Percentiles rank a stretch among this genome's conserved stretches.
These are phyloP conservation scores for Diadema setosum DNA, from an alignment of 35 echinoderm and acorn worm genomes.

Conservation along the genomic window DNA sequence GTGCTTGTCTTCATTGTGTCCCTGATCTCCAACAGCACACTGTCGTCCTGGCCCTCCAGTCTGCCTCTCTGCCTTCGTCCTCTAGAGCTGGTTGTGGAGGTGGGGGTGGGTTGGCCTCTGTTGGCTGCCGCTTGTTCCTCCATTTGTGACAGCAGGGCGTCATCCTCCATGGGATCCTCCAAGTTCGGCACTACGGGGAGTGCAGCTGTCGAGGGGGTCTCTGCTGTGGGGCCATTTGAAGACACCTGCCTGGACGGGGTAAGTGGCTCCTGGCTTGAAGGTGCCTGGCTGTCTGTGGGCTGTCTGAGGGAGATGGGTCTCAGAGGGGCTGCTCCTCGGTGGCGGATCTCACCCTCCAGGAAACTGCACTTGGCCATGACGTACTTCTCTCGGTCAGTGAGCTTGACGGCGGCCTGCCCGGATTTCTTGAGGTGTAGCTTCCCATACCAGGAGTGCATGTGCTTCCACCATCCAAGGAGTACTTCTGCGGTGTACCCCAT, in stretches of 20 bases:
- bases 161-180: not conserved
- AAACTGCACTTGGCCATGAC: not conserved
- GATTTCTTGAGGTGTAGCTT: conserved; percentile 19
- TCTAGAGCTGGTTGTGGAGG: not conserved
- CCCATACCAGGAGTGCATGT: not conserved
- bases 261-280: conserved; percentile 1
- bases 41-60: not conserved
- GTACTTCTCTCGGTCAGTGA: conserved; percentile 1
- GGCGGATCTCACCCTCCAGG: not conserved
- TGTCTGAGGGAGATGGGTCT: not conserved
- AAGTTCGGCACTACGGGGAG: not conserved
- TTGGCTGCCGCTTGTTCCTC: not conserved
- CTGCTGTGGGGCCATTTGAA: not conserved
- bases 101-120: not conserved
- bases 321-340: conserved; percentile 7
- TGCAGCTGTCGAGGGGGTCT: not conserved
- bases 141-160: not conserved
- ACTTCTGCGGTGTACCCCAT: conserved; percentile 7
- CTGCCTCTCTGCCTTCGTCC: not conserved
- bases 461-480: conserved; percentile 16
- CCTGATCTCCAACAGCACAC: not conserved
- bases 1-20: not conserved
- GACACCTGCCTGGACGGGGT: not conserved
- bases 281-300: not conserved
- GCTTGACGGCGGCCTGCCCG: conserved; percentile 6